Percentiles rank a stretch among this genome's conserved stretches.
Evolutionary conservation across 2,113 vertebrate species (phyloP).

Genomic region (Tyrannus savana): DNA sequence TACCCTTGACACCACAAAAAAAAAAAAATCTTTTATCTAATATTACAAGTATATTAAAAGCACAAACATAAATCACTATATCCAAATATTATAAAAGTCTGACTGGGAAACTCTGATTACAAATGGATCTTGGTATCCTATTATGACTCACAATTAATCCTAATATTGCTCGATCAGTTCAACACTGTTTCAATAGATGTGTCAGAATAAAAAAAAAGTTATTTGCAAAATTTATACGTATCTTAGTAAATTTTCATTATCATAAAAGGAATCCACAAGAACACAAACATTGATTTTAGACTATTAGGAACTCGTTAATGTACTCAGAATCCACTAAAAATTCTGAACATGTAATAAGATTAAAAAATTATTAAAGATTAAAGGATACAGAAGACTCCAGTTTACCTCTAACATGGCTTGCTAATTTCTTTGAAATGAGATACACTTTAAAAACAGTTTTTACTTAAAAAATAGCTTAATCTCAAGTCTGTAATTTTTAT

Average conservation of each 20-base stretch:
- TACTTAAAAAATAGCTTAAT: conserved; percentile 64
- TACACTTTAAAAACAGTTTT: conserved; percentile 36
- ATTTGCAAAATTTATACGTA: background rate
- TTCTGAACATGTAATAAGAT: background rate
- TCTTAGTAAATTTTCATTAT: background rate
- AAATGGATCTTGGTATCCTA: background rate
- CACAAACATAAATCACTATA: background rate
- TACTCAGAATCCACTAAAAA: background rate
- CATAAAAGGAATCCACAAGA: background rate
- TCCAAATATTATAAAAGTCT: background rate
- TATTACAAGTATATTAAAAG: background rate
- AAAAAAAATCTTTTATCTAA: background rate
- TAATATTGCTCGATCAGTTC: background rate
- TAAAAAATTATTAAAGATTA: conserved; percentile 19
- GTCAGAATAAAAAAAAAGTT: background rate
- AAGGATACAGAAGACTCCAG: conserved; percentile 18
- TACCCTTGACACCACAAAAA: background rate
- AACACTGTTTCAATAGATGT: background rate
- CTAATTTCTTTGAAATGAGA: conserved; percentile 60
- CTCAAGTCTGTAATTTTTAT: conserved; percentile 44
- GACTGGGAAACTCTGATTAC: background rate
- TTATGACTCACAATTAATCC: background rate
- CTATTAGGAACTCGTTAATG: background rate
- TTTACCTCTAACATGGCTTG: conserved; percentile 38
- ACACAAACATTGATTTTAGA: background rate